A percentile compares a stretch with the other conserved stretches of the same genome.
Conservation (phyloP, 2,888 invertebrate genomes). For the Aphodius granarius region DNA sequence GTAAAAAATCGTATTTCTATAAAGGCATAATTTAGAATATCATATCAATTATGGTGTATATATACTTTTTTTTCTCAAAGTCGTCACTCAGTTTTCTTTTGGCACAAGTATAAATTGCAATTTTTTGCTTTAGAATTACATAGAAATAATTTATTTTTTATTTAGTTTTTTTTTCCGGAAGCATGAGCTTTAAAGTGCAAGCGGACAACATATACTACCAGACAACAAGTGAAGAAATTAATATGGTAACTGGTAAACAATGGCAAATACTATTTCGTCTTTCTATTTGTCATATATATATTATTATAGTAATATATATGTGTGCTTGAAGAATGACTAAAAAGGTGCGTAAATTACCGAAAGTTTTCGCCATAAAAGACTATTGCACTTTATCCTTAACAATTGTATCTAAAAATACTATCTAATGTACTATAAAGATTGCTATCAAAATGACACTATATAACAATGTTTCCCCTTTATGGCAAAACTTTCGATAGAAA, state of each 20-base stretch:
- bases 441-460: background rate
- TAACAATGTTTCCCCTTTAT: background rate
- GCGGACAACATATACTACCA: constrained; percentile 2
- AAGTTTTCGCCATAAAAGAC: background rate
- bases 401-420: background rate
- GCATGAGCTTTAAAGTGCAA: background rate
- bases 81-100: background rate
- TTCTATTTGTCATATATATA: background rate
- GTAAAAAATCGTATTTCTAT: constrained; percentile 5
- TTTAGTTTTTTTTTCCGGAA: background rate
- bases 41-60: constrained; percentile 4
- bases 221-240: background rate
- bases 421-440: background rate
- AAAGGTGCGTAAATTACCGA: background rate
- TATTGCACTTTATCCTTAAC: background rate
- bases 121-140: background rate
- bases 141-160: background rate
- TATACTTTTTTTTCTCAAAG: background rate
- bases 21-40: constrained; percentile 14
- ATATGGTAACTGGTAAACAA: constrained; percentile 8
- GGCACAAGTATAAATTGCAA: constrained; percentile 1
- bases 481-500: background rate
- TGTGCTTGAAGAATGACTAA: background rate
- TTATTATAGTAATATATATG: background rate
- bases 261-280: constrained; percentile 1